These are phyloP conservation scores for Gymnoscelis rufifasciata DNA, from an alignment of 2,888 invertebrate species.

Conservation along the genomic window DNA sequence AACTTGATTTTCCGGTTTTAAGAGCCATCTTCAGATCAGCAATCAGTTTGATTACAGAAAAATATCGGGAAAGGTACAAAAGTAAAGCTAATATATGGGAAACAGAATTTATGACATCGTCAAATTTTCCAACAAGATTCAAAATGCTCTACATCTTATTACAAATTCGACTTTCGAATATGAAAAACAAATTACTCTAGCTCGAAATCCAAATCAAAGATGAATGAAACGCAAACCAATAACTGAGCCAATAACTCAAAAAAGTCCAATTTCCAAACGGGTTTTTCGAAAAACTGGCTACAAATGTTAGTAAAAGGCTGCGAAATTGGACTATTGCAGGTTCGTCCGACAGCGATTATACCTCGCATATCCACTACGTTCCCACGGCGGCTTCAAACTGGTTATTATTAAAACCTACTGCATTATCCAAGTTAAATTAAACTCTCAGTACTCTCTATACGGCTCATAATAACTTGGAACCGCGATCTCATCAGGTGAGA, in stretches of 20 bases:
- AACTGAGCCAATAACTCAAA: constrained; percentile 1
- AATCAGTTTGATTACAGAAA: no score
- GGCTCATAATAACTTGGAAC: constrained; percentile 3
- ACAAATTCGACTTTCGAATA: background rate
- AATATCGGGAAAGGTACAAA: no score
- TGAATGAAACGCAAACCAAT: constrained; percentile 10
- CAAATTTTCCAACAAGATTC: no score
- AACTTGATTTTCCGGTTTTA: no score
- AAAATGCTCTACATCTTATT: background rate
- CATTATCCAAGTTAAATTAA: constrained; percentile 38
- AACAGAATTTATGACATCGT: no score
- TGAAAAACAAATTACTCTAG: background rate
- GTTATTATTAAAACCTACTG: constrained; percentile 76
- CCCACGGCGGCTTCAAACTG: constrained; percentile 76
- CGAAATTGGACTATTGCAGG: constrained; percentile 79
- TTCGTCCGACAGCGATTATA: constrained; percentile 74
- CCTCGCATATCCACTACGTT: constrained; percentile 76
- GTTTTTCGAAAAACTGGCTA: constrained; percentile 49
- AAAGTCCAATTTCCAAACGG: constrained; percentile 23
- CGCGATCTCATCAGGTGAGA: constrained; percentile 41
- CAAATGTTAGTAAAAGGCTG: constrained; percentile 76
- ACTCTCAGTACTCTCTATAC: constrained; percentile 34
- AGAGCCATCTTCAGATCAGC: no score
- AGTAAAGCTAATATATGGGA: no score
- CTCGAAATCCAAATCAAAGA: constrained; percentile 8